phyloP scores from a whole-genome alignment of 1,140 invertebrate species.

The Lordiphosa collinella region DNA sequence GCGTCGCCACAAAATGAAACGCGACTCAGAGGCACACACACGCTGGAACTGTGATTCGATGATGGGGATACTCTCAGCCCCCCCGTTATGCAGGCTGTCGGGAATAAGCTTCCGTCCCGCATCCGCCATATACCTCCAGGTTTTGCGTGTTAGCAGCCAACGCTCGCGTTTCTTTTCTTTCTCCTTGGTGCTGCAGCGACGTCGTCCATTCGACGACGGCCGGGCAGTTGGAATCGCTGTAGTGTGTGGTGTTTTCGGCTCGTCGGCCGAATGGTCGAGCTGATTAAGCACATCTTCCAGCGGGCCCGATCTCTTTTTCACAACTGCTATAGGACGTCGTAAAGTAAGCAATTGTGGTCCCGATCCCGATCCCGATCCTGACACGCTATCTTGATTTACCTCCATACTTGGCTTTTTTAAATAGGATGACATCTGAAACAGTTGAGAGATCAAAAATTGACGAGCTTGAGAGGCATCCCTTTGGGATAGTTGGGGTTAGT shows the following conservation, averaged over 20 bases:
- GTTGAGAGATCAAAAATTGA: slow-evolving; percentile 23
- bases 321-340: slow-evolving; percentile 40
- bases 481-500: neutral
- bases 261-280: slow-evolving; percentile 8
- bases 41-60: slow-evolving; percentile 92
- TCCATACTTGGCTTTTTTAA: slow-evolving; percentile 26
- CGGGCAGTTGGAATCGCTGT: neutral
- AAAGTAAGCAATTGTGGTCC: slow-evolving; percentile 13
- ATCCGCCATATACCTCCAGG: slow-evolving; percentile 94
- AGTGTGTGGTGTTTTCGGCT: neutral
- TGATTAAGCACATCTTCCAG: slow-evolving; percentile 45
- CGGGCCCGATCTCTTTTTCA: slow-evolving; percentile 57
- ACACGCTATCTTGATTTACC: slow-evolving; percentile 7
- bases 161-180: slow-evolving; percentile 83
- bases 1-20: slow-evolving; percentile 88
- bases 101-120: slow-evolving; percentile 91
- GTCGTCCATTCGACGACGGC: slow-evolving; percentile 14
- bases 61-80: slow-evolving; percentile 86
- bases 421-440: slow-evolving; percentile 34
- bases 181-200: slow-evolving; percentile 42
- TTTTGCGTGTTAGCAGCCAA: slow-evolving; percentile 92
- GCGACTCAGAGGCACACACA: slow-evolving; percentile 87
- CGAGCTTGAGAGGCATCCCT: neutral
- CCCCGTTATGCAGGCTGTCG: slow-evolving; percentile 85
- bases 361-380: neutral